These are phyloP conservation scores for Piliocolobus tephrosceles DNA, from an alignment of 2,113 vertebrate species.

Conservation along the genomic window DNA sequence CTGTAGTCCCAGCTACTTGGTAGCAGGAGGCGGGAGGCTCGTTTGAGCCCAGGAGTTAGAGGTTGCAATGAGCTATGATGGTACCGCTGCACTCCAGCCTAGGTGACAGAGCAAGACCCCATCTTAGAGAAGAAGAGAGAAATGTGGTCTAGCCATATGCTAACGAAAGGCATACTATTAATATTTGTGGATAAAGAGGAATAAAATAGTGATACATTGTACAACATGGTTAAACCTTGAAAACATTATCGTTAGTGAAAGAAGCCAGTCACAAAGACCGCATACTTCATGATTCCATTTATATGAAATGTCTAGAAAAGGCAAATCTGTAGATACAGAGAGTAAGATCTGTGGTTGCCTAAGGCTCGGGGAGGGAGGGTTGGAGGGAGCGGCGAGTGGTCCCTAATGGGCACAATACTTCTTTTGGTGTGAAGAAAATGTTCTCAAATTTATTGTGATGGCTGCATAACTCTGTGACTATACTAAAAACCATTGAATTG, in stretches of 20 bases:
- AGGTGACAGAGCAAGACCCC: no score
- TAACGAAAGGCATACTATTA: neutral
- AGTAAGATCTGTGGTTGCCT: neutral
- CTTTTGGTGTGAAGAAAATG: neutral
- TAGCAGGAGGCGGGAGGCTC: no score
- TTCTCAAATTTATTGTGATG: neutral
- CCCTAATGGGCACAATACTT: neutral
- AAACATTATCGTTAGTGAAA: neutral
- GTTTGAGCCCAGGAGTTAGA: no score
- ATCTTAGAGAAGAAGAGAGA: neutral
- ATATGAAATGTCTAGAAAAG: neutral
- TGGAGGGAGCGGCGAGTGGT: neutral
- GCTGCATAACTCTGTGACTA: neutral
- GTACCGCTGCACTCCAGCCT: no score
- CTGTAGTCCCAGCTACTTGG: no score
- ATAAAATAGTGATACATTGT: neutral
- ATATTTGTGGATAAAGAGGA: neutral
- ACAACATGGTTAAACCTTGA: neutral
- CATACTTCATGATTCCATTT: neutral
- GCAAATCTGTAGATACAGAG: neutral
- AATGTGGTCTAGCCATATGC: neutral
- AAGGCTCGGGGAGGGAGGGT: neutral
- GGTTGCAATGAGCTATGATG: no score
- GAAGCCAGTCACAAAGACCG: neutral
- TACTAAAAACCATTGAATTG: neutral